Evolutionary conservation across 2,888 invertebrate genomes (phyloP).

Genomic region (Platypus cylindrus): DNA sequence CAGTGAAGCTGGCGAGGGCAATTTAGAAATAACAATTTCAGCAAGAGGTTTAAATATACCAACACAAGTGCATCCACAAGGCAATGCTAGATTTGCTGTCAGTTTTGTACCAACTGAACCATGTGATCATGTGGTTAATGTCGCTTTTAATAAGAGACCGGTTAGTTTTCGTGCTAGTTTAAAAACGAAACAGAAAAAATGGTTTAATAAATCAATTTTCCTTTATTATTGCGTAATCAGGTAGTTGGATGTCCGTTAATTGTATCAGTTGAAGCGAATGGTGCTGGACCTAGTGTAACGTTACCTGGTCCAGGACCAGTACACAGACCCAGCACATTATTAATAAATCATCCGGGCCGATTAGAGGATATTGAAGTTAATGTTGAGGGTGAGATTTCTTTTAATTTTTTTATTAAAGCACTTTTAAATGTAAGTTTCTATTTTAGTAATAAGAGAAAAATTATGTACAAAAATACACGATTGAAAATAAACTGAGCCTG

Average conservation of each 20-base stretch:
- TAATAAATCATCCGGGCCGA: conserved; percentile 70
- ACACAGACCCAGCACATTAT: conserved; percentile 56
- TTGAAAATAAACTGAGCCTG: conserved; percentile 9
- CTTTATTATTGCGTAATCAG: conserved; percentile 3
- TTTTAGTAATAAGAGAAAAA: no score
- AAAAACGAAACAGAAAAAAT: not conserved
- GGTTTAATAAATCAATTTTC: not conserved
- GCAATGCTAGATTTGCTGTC: conserved; percentile 83
- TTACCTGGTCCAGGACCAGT: conserved; percentile 60
- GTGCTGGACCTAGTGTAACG: conserved; percentile 54
- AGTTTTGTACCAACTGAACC: conserved; percentile 92
- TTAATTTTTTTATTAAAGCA: conserved; percentile 2
- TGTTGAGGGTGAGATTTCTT: conserved; percentile 70
- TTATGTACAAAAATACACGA: conserved; percentile 2
- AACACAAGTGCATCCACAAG: conserved; percentile 85
- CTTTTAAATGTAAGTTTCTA: conserved; percentile 8
- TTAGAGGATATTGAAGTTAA: conserved; percentile 91
- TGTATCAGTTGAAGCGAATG: conserved; percentile 60
- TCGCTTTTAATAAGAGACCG: conserved; percentile 90
- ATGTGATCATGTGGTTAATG: conserved; percentile 90
- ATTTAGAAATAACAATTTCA: conserved; percentile 91
- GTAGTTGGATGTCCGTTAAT: conserved; percentile 82
- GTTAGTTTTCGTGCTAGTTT: conserved; percentile 22
- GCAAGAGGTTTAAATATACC: conserved; percentile 88
- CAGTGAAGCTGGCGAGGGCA: conserved; percentile 92